phyloP scores from a whole-genome alignment of 2,888 invertebrate genomes.

The Podotricha telesiphe region DNA sequence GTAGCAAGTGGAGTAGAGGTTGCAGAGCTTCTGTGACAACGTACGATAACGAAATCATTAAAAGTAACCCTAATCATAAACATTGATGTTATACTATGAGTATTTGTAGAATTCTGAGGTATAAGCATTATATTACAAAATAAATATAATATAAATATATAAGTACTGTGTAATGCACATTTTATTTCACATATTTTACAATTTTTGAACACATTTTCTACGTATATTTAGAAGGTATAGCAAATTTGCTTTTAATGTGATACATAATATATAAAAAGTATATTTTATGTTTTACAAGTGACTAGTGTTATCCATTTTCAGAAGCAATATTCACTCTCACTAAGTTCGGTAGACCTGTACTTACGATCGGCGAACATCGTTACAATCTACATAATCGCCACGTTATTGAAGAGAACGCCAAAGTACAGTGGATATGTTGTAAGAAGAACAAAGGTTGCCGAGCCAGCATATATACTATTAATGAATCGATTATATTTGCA shows the following conservation, averaged over 20 bases:
- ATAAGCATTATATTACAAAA: not conserved
- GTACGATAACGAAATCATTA: constrained; percentile 46
- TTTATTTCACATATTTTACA: not conserved
- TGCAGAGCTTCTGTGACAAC: constrained; percentile 51
- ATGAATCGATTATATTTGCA: constrained; percentile 42
- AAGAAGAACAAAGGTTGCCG: constrained; percentile 47
- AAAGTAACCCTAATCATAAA: constrained; percentile 43
- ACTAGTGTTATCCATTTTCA: constrained; percentile 18
- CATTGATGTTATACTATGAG: constrained; percentile 39
- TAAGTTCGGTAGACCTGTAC: constrained; percentile 45
- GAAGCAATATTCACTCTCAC: constrained; percentile 39
- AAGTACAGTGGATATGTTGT: constrained; percentile 54
- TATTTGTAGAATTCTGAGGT: not conserved
- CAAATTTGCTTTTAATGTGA: not conserved
- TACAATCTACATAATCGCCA: constrained; percentile 48
- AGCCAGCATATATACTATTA: constrained; percentile 47
- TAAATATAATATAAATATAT: not conserved
- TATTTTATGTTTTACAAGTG: not conserved
- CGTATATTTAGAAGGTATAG: not conserved
- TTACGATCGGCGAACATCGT: constrained; percentile 54
- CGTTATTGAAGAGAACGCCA: constrained; percentile 41
- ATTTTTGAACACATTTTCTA: too few species aligned
- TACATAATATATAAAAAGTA: too few species aligned
- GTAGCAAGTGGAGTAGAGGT: constrained; percentile 46
- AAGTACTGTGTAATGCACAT: not conserved